Conservation (phyloP, 2,797 vertebrate species). For the Periparus ater region DNA sequence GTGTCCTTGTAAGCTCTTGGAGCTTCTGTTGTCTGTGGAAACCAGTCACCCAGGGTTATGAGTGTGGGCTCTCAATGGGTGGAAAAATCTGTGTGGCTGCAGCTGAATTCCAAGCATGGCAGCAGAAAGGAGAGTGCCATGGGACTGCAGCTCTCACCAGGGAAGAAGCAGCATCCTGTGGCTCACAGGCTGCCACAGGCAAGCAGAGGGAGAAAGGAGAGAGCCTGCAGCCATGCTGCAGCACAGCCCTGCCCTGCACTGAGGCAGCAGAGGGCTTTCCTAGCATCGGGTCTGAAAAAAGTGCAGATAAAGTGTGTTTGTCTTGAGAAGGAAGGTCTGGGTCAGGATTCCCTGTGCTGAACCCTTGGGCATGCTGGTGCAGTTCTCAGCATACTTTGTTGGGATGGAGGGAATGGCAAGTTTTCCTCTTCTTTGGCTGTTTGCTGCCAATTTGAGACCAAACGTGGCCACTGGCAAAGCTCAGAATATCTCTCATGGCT, state of each 20-base stretch:
- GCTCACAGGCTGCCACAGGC: neutral
- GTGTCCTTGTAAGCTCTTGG: neutral
- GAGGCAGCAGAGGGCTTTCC: neutral
- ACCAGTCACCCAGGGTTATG: neutral
- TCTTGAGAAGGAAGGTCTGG: neutral
- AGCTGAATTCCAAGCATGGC: neutral
- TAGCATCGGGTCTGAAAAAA: neutral
- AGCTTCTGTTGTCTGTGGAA: neutral
- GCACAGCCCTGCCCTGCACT: neutral
- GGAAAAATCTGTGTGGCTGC: accelerated
- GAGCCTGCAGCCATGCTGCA: neutral
- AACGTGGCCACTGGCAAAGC: neutral
- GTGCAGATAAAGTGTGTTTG: neutral
- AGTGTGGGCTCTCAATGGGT: neutral
- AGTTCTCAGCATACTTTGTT: neutral
- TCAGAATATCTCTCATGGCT: neutral
- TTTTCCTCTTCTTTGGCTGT: neutral
- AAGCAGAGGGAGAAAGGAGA: neutral
- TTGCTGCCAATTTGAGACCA: neutral
- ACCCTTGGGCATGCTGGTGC: neutral
- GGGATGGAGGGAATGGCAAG: neutral
- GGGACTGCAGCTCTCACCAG: neutral
- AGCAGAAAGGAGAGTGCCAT: neutral
- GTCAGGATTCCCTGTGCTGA: neutral
- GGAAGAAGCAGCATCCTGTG: neutral